Base-by-base conservation (phyloP, 2,113 vertebrate genomes). In the Tetraodon nigroviridis region DNA sequence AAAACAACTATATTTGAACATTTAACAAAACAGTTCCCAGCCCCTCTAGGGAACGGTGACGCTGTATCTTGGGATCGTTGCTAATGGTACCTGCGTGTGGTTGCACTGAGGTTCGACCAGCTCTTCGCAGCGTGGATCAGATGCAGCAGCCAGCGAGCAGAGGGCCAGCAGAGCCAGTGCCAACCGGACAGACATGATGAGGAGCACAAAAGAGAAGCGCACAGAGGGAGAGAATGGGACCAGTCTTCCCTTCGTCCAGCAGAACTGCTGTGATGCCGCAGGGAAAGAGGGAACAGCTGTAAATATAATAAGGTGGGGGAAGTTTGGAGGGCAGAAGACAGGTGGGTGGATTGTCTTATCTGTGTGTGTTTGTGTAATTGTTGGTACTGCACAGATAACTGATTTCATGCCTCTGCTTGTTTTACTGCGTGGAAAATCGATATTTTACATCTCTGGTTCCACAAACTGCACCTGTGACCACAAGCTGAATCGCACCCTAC, bases 81-180 rank as follows among this genome's bases (percentile, higher is more conserved):
- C 32, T 12, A 29, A 41, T 44, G 10, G 4, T 78, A 84, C 82
- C 78, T 8, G 7, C 24, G 11, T 70, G 22, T 0, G 61, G 56
- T 81, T 60, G 12, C 64, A 55, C 58, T 64, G 19, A 58, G 71
- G 61, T 68, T 64, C 78, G 0, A 64, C 0, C 51, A 83, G 63
- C 41, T 84, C 79, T 4, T 69, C 46, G 4, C 79, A 84, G 32
- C 14, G 55, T 17, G 50, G 51, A 48, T 75, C 72, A 27, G 81
- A 69, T 0, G 67, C 70, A 16, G 72, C 58, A 3, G 60, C 61
- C 57, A 85, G 65, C 12, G 37, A 63, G 46, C 17, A 74, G 55
- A 83, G 64, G 69, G 72, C 58, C 48, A 83, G 61, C 44, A 79
- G 12, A 52, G 41, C 60, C 11, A 78, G 32, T 41, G 47, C 62